Evolutionary conservation across 2,113 vertebrate genomes (phyloP).

Genomic region (Phalacrocorax carbo): DNA sequence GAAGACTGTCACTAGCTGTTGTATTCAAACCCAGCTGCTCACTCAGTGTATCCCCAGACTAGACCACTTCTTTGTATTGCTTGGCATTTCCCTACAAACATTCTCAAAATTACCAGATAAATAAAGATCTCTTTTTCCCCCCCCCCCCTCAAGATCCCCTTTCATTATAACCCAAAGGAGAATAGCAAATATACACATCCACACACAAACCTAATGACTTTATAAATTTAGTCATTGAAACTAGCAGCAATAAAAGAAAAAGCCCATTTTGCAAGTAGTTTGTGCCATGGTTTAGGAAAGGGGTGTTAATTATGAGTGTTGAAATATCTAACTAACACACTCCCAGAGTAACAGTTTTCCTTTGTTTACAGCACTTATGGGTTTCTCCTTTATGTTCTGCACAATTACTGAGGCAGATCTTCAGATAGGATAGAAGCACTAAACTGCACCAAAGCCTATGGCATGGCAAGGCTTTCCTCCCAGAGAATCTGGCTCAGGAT

Average conservation of each 20-base stretch:
- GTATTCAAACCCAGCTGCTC: constrained; percentile 2
- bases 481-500: background rate
- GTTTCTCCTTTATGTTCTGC: constrained; percentile 36
- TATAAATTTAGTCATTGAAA: constrained; percentile 55
- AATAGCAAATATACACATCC: constrained; percentile 17
- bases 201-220: constrained; percentile 18
- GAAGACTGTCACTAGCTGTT: background rate
- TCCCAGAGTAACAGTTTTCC: constrained; percentile 46
- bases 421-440: constrained; percentile 8
- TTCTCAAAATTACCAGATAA: background rate
- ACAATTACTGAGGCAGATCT: constrained; percentile 23
- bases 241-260: constrained; percentile 44
- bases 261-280: constrained; percentile 25
- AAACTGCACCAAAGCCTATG: background rate
- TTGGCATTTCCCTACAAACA: background rate
- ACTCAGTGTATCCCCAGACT: background rate
- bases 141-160: background rate
- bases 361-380: constrained; percentile 50
- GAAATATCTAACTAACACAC: constrained; percentile 22
- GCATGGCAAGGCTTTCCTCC: background rate
- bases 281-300: constrained; percentile 30
- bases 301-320: constrained; percentile 43
- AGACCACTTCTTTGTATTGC: background rate
- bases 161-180: constrained; percentile 17
- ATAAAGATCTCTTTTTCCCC: background rate